A percentile compares a stretch with the other conserved stretches of the same genome.
These are phyloP conservation scores for Dicentrarchus labrax DNA, from an alignment of 2,113 vertebrate species.

Conservation along the genomic window DNA sequence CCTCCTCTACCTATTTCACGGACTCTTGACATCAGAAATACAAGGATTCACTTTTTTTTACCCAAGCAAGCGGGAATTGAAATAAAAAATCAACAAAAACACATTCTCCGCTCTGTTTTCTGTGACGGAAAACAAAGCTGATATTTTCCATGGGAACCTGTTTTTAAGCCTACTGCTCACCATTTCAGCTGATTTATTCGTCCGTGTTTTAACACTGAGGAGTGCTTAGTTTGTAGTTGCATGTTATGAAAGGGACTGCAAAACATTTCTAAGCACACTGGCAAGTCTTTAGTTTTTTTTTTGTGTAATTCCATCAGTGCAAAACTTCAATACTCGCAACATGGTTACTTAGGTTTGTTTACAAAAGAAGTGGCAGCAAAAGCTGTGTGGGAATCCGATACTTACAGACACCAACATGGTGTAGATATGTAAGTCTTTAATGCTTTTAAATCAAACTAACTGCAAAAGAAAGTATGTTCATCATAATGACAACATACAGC, in stretches of 20 bases:
- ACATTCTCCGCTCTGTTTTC: slow-evolving; percentile 32
- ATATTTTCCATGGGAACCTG: slow-evolving; percentile 23
- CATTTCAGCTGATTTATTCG: slow-evolving; percentile 42
- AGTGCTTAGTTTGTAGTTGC: slow-evolving; percentile 19
- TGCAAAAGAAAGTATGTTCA: background rate
- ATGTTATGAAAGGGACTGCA: slow-evolving; percentile 2
- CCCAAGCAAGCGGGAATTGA: slow-evolving; percentile 19
- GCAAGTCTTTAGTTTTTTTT: slow-evolving; percentile 15
- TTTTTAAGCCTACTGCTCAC: slow-evolving; percentile 23
- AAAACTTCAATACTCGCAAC: slow-evolving; percentile 13
- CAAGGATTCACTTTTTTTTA: slow-evolving; percentile 55
- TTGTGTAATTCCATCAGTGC: slow-evolving; percentile 14
- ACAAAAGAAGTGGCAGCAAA: background rate
- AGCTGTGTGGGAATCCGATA: background rate
- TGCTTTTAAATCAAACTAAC: background rate
- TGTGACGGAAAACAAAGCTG: slow-evolving; percentile 46
- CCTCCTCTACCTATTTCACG: slow-evolving; percentile 71
- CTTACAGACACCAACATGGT: background rate
- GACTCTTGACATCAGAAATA: slow-evolving; percentile 70
- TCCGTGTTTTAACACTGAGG: slow-evolving; percentile 22
- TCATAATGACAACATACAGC: background rate
- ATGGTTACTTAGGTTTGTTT: slow-evolving; percentile 42
- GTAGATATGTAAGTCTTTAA: background rate
- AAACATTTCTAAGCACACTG: background rate
- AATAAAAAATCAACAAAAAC: slow-evolving; percentile 58